Conservation (phyloP, 2,888 invertebrate species). For the Tiliacea citrago region DNA sequence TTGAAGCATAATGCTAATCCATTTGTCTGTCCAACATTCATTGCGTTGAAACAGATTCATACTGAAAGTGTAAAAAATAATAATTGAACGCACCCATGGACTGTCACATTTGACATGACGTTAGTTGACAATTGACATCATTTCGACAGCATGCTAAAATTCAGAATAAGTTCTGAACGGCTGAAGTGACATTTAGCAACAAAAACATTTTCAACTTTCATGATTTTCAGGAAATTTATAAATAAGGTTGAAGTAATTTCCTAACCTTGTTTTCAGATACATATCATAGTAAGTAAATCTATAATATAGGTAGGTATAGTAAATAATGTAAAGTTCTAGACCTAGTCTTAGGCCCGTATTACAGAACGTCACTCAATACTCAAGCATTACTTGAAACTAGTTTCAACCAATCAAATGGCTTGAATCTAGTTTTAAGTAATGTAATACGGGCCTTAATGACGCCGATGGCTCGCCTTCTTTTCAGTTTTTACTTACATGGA, state of each 20-base stretch:
- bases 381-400: too few relatives aligned
- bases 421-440: too few relatives aligned
- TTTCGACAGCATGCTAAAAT: too few relatives aligned
- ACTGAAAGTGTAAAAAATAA: too few relatives aligned
- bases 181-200: background rate
- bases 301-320: background rate
- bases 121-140: background rate
- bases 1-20: too few relatives aligned
- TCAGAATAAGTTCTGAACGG: too few relatives aligned
- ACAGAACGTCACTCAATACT: too few relatives aligned
- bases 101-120: background rate
- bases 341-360: too few relatives aligned
- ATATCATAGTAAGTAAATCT: background rate
- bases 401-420: too few relatives aligned
- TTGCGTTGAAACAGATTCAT: too few relatives aligned
- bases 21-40: too few relatives aligned
- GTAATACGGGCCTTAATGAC: background rate
- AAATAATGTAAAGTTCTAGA: background rate
- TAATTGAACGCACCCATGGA: background rate
- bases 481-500: background rate
- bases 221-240: slow-evolving; percentile 2
- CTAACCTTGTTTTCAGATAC: background rate
- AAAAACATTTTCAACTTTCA: background rate
- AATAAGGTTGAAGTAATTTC: slow-evolving; percentile 2
- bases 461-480: too few relatives aligned